Evolutionary conservation across 2,888 invertebrate genomes (phyloP), one percentile per base, ranked within the genome.

Genomic region (Alitta virens): DNA sequence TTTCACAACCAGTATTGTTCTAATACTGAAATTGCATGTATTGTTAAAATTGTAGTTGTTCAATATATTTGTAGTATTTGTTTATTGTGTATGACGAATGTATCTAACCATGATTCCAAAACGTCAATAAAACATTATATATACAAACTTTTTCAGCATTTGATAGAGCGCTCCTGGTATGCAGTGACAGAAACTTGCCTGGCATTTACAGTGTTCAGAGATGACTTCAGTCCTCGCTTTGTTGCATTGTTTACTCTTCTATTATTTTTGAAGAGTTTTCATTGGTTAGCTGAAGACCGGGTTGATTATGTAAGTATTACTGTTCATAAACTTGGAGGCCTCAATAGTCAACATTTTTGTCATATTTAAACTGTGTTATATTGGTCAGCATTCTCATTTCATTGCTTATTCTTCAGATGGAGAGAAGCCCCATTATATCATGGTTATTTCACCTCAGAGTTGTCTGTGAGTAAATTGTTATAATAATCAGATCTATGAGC

Each of bases 111-210:
- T n/a, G n/a, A n/a, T n/a, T n/a, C n/a, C n/a, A n/a, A n/a, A n/a
- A n/a, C n/a, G n/a, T n/a, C n/a, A n/a, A n/a, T n/a, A n/a, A n/a
- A n/a, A n/a, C n/a, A n/a, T n/a, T n/a, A n/a, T n/a, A n/a, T n/a
- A n/a, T n/a, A n/a, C n/a, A n/a, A n/a, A n/a, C n/a, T n/a, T 12
- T 64, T 66, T 21, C 63, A 94, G 93, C 97, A 98, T 85, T 86
- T 99, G 75, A 91, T 97, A 82, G 99, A 99, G 82, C 87, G 96
- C 71, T 94, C 96, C 2, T 81, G 99, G 98, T 99, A 99, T 85
- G 98, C 99, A 7, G 90, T 99, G 64, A 97, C 98, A n/a, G 99
- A 99, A 85, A 99, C 99, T 23, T 99, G 99, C 83, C 85, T 99
- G 75, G 99, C 99, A 12, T 99, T 99, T 82, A 99, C 98, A 49